A percentile compares a stretch with the other conserved stretches of the same genome.
phyloP scores from a whole-genome alignment of 1,140 invertebrate genomes.

The Globodera rostochiensis region DNA sequence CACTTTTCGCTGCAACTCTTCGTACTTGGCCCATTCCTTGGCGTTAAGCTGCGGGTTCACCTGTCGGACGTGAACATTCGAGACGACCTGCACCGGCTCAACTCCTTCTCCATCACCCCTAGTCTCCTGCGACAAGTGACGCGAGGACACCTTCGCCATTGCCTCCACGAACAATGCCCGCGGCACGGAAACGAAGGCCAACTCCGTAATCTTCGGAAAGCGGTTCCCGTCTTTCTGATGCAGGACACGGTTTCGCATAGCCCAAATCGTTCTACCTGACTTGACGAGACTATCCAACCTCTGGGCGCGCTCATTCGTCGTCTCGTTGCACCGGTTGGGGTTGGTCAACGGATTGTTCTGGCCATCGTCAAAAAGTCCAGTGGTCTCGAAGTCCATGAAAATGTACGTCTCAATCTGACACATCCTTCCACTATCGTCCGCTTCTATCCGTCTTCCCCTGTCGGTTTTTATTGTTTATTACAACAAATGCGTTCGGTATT shows the following conservation, averaged over 20 bases:
- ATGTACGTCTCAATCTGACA: slow-evolving; percentile 32
- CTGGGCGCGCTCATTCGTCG: background rate
- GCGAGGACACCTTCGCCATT: background rate
- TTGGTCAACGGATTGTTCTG: slow-evolving; percentile 23
- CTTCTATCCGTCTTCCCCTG: background rate
- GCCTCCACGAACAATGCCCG: slow-evolving; percentile 17
- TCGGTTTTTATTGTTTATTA: too few relatives aligned
- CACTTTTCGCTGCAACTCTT: slow-evolving; percentile 15
- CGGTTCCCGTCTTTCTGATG: slow-evolving; percentile 7
- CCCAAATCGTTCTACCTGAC: slow-evolving; percentile 11
- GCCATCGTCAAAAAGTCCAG: slow-evolving; percentile 43
- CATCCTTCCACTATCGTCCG: background rate
- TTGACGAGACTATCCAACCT: slow-evolving; percentile 17
- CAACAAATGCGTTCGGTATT: too few relatives aligned
- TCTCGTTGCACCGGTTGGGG: background rate
- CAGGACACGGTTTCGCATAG: background rate
- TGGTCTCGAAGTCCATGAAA: slow-evolving; percentile 50
- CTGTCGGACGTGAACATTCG: slow-evolving; percentile 43
- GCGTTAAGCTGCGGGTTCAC: slow-evolving; percentile 44
- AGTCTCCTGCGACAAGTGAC: background rate
- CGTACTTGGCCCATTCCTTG: slow-evolving; percentile 44
- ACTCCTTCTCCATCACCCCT: background rate
- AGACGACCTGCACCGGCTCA: slow-evolving; percentile 25
- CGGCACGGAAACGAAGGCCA: slow-evolving; percentile 43
- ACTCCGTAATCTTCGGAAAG: slow-evolving; percentile 46